These are phyloP conservation scores for Cyclura pinguis DNA, from an alignment of 2,797 vertebrate species.

Conservation along the genomic window DNA sequence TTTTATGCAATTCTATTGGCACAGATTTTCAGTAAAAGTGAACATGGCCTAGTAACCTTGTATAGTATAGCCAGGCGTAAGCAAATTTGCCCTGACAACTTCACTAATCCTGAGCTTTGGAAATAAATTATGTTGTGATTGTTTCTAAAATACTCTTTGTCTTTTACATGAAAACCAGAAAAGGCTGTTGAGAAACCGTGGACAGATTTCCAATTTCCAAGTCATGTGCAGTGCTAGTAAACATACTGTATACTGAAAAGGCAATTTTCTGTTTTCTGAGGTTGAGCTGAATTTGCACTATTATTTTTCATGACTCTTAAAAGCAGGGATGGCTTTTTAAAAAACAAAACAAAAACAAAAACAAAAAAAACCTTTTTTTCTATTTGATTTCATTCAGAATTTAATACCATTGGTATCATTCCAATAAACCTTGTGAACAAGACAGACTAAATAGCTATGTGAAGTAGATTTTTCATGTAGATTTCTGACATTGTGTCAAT, in stretches of 20 bases:
- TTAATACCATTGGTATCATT: too few relatives aligned
- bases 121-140: neutral
- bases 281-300: too few relatives aligned
- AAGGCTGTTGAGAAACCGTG: neutral
- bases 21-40: neutral
- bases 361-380: too few relatives aligned
- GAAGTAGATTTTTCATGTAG: too few relatives aligned
- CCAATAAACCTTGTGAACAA: too few relatives aligned
- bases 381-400: too few relatives aligned
- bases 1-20: neutral
- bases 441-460: too few relatives aligned
- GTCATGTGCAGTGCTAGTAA: neutral
- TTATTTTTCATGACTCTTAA: too few relatives aligned
- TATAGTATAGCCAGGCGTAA: neutral
- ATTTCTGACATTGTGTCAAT: too few relatives aligned
- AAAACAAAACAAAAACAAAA: too few relatives aligned
- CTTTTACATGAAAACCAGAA: neutral
- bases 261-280: neutral
- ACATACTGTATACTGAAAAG: neutral
- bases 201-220: neutral
- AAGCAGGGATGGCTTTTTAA: too few relatives aligned
- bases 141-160: neutral
- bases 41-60: neutral
- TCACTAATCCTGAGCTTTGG: neutral
- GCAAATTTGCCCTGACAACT: neutral